Evolutionary conservation across 2,797 vertebrate genomes (phyloP), one percentile per base, ranked within the genome.

Genomic region (Choloepus didactylus): DNA sequence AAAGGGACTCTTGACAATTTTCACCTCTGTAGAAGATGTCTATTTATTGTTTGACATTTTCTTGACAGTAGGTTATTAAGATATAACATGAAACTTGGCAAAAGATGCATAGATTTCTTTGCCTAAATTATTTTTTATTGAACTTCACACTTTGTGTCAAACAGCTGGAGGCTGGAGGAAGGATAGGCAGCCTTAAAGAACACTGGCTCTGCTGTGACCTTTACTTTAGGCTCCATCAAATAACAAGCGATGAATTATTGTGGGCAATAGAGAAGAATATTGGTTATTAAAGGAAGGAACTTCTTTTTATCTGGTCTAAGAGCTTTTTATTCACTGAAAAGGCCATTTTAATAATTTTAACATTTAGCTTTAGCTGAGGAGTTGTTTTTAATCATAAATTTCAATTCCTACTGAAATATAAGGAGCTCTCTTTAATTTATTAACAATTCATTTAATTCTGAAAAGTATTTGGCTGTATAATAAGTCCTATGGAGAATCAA

Each of bases 1-100:
- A 87, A 91, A 96, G 76, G 6, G 59, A 64, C n/a, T 41, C 38
- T 82, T 91, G 92, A 85, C n/a, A 90, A 69, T 76, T 90, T 79
- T 62, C 49, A 88, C 51, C 59, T 93, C 44, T 85, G 73, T 89
- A 83, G 35, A 82, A 87, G 56, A 94, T 86, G 31, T 72, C 29
- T 85, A 72, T 87, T 95, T 93, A 70, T 79, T 89, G 14, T 82
- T 87, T 95, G 93, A 70, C 73, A 93, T 96, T 96, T 95, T 89
- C 70, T 95, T 70, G 29, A 87, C 44, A 96, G 62, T 76, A 41
- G 23, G 29, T 86, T 93, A 94, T 93, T 93, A 84, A 92, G 49
- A 80, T 72, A 31, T 41, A 86, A 70, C 84, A n/a, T 93, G 67
- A 18, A 95, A 96, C 31, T 31, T 94, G 88, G 49, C 62, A 90